Evolutionary conservation across 2,797 vertebrate genomes (phyloP).

Genomic region (Ctenochaetus hawaiiensis): DNA sequence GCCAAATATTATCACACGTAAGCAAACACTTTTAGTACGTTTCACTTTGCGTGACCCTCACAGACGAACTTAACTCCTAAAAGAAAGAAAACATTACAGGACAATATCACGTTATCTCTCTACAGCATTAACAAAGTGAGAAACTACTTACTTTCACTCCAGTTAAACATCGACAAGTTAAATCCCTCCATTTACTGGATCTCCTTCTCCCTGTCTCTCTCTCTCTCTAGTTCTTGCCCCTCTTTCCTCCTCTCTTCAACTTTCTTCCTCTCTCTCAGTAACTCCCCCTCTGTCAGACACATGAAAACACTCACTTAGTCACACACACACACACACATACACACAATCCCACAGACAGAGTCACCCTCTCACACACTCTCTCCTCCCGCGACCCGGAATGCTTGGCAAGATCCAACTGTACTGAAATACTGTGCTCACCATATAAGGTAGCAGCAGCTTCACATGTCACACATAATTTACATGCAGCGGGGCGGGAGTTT

Average conservation of each 20-base stretch:
- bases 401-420: slow-evolving; percentile 87
- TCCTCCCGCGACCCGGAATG: slow-evolving; percentile 85
- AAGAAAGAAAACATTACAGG: slow-evolving; percentile 23
- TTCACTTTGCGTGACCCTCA: slow-evolving; percentile 8
- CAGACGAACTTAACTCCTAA: slow-evolving; percentile 13
- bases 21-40: slow-evolving; percentile 12
- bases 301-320: slow-evolving; percentile 77
- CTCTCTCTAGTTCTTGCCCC: slow-evolving; percentile 42
- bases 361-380: slow-evolving; percentile 82
- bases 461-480: slow-evolving; percentile 92
- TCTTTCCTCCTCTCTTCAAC: slow-evolving; percentile 66
- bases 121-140: slow-evolving; percentile 45
- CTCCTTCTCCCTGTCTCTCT: slow-evolving; percentile 56
- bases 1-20: neutral
- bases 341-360: slow-evolving; percentile 74
- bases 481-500: slow-evolving; percentile 86
- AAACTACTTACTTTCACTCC: slow-evolving; percentile 80
- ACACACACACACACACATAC: slow-evolving; percentile 54
- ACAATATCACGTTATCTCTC: slow-evolving; percentile 18
- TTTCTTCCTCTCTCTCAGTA: slow-evolving; percentile 73
- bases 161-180: slow-evolving; percentile 65
- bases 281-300: slow-evolving; percentile 80
- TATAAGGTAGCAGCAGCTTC: slow-evolving; percentile 91
- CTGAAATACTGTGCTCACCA: slow-evolving; percentile 89
- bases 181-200: slow-evolving; percentile 76